Evolutionary conservation across 2,888 invertebrate genomes (phyloP).

Genomic region (Allacma fusca): DNA sequence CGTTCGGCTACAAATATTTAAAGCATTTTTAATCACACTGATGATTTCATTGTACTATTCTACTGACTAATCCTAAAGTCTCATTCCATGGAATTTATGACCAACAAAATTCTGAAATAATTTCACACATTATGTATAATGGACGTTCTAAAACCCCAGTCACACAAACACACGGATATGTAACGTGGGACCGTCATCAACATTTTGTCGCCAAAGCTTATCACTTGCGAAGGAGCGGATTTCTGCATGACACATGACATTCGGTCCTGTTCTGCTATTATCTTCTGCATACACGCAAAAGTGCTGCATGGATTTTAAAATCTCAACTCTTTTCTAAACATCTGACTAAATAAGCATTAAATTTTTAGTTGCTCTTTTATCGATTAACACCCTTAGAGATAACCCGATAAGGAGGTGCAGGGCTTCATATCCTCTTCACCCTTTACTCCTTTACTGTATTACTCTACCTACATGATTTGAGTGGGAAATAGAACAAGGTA

Average conservation of each 20-base stretch:
- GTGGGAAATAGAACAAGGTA: neutral
- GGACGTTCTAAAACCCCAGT: too few relatives aligned
- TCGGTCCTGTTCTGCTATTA: too few relatives aligned
- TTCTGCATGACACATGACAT: too few relatives aligned
- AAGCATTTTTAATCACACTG: neutral
- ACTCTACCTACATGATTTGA: neutral
- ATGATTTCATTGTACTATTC: neutral
- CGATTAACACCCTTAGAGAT: constrained; percentile 20
- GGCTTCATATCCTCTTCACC: neutral
- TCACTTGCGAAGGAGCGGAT: too few relatives aligned
- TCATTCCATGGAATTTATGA: neutral
- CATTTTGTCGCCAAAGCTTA: too few relatives aligned
- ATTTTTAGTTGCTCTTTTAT: neutral
- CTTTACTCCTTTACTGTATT: neutral
- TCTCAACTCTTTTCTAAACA: constrained; percentile 3
- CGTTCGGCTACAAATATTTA: neutral
- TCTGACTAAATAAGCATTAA: neutral
- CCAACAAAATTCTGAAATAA: neutral
- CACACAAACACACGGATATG: neutral
- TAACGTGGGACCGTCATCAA: neutral
- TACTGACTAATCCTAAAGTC: neutral
- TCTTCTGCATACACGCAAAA: too few relatives aligned
- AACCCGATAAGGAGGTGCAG: constrained; percentile 1
- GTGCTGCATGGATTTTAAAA: neutral
- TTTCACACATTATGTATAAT: neutral